These are phyloP conservation scores for Falco peregrinus DNA, from an alignment of 2,797 vertebrate genomes.

Conservation along the genomic window DNA sequence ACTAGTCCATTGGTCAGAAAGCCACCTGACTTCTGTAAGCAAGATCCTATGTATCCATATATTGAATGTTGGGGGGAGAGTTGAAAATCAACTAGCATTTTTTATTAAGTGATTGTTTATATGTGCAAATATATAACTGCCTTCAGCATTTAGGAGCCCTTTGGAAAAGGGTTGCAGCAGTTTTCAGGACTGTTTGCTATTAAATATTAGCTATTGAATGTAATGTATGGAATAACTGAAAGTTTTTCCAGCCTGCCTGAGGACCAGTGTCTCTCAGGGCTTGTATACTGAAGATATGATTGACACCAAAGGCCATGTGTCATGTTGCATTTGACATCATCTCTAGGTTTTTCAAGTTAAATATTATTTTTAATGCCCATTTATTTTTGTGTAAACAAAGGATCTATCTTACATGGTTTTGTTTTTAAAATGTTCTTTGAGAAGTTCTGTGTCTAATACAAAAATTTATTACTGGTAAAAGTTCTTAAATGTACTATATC, in stretches of 20 bases:
- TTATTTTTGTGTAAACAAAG: background rate
- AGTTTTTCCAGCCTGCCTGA: background rate
- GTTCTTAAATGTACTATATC: background rate
- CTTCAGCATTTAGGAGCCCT: background rate
- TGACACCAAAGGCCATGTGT: background rate
- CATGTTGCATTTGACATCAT: background rate
- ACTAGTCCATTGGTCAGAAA: background rate
- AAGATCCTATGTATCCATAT: background rate
- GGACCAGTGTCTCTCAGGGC: background rate
- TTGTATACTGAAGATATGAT: background rate
- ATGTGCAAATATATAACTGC: slow-evolving; percentile 1
- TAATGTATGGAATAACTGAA: background rate
- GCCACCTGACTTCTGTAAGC: background rate
- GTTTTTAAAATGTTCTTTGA: background rate
- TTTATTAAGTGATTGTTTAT: slow-evolving; percentile 43
- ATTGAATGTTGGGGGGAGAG: background rate
- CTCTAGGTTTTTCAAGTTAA: background rate
- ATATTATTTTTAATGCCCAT: background rate
- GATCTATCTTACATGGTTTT: background rate
- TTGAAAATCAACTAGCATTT: background rate
- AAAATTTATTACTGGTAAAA: background rate
- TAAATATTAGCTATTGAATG: slow-evolving; percentile 22
- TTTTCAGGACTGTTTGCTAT: slow-evolving; percentile 7
- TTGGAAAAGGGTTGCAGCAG: background rate
- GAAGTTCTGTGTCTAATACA: background rate